Conservation (phyloP, 2,797 vertebrate species). For the Sebastes hubbsi region DNA sequence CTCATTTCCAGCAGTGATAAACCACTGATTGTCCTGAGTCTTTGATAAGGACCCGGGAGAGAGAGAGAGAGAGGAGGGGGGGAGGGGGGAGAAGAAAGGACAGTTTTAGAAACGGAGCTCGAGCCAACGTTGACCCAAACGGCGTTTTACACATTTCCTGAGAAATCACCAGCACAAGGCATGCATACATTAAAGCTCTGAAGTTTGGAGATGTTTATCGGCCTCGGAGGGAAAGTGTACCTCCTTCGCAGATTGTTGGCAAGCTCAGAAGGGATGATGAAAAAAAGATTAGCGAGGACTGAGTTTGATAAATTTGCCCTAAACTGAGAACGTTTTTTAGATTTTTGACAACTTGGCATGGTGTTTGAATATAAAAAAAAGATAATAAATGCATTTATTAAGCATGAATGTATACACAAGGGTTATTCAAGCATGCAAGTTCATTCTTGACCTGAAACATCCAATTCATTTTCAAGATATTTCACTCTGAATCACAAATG, state of each 20-base stretch:
- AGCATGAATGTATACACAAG: background rate
- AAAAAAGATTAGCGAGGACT: constrained; percentile 24
- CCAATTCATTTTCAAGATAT: background rate
- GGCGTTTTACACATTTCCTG: constrained; percentile 57
- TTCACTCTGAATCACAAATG: background rate
- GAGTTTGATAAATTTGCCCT: constrained; percentile 35
- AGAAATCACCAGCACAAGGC: constrained; percentile 51
- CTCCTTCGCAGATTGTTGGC: constrained; percentile 35
- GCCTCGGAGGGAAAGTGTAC: constrained; percentile 44
- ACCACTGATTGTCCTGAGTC: constrained; percentile 72
- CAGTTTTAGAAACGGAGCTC: constrained; percentile 43
- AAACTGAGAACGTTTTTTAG: background rate
- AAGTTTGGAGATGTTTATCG: constrained; percentile 63
- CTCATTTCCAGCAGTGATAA: constrained; percentile 74
- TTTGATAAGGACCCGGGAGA: constrained; percentile 65
- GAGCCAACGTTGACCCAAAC: constrained; percentile 43
- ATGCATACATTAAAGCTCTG: constrained; percentile 43
- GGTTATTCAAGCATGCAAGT: background rate
- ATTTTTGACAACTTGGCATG: background rate
- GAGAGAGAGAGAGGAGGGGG: background rate
- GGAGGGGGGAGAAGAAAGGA: background rate
- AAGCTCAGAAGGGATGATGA: constrained; percentile 6
- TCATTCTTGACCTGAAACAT: background rate
- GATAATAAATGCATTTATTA: background rate
- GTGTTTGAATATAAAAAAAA: background rate